Conservation (phyloP, 2,888 invertebrate genomes). For the Anoplius nigerrimus region DNA sequence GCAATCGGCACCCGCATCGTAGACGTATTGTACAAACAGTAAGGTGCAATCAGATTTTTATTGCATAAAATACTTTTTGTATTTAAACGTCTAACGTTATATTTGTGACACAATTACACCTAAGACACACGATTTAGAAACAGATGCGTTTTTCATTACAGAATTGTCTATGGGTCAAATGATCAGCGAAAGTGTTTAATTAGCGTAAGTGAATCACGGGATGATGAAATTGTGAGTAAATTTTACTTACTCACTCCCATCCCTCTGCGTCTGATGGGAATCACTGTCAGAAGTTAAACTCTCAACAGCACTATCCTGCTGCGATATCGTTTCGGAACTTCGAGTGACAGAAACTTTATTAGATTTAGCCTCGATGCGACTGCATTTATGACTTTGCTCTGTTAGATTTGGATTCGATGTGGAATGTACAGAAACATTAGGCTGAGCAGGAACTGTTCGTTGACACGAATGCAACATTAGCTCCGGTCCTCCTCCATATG, state of each 20-base stretch:
- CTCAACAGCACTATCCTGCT: constrained; percentile 68
- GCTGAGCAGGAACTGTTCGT: constrained; percentile 63
- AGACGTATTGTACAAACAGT: constrained; percentile 31
- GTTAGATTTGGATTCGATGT: constrained; percentile 66
- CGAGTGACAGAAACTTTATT: constrained; percentile 64
- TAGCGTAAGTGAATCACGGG: constrained; percentile 17
- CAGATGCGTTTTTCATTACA: constrained; percentile 21
- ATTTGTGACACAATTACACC: constrained; percentile 32
- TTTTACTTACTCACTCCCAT: constrained; percentile 51
- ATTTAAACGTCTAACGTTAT: constrained; percentile 33
- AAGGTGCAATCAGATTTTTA: constrained; percentile 29
- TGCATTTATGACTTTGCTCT: constrained; percentile 64
- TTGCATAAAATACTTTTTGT: constrained; percentile 33
- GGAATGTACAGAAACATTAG: constrained; percentile 72
- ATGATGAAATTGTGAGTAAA: constrained; percentile 12
- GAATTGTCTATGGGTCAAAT: constrained; percentile 22
- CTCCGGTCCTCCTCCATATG: constrained; percentile 94
- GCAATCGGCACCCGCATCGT: background rate
- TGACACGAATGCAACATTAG: constrained; percentile 76
- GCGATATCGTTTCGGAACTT: constrained; percentile 67
- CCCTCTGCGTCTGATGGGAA: constrained; percentile 63
- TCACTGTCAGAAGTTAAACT: constrained; percentile 66
- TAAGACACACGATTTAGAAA: constrained; percentile 33
- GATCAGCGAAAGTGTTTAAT: constrained; percentile 39
- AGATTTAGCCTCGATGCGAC: constrained; percentile 61